Evolutionary conservation across 2,113 vertebrate genomes (phyloP).

Genomic region (Brienomyrus longianalis): DNA sequence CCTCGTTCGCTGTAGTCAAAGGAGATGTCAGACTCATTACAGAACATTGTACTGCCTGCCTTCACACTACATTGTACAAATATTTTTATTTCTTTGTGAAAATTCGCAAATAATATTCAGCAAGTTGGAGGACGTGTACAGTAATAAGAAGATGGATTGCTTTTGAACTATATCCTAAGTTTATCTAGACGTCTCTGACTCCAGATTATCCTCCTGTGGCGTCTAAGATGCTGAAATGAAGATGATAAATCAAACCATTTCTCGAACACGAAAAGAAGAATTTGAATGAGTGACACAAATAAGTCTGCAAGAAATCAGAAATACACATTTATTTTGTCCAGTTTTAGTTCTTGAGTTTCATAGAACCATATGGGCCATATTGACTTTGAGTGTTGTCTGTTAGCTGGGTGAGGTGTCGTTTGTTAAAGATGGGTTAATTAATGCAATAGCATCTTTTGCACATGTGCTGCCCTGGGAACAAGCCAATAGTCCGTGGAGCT

Average conservation of each 20-base stretch:
- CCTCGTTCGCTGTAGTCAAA: not conserved
- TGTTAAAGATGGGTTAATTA: not conserved
- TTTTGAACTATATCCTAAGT: not conserved
- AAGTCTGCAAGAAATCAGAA: not conserved
- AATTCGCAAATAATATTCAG: not conserved
- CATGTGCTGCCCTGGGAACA: not conserved
- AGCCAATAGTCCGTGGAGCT: not conserved
- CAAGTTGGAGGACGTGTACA: not conserved
- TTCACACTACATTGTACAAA: not conserved
- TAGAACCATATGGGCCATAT: not conserved
- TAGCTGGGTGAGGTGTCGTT: not conserved
- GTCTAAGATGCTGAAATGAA: not conserved
- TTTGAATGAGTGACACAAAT: not conserved
- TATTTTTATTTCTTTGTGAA: not conserved
- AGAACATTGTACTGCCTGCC: not conserved
- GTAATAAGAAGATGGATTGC: not conserved
- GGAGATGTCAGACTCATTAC: not conserved
- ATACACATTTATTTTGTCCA: not conserved
- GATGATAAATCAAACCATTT: not conserved
- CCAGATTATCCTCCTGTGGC: not conserved
- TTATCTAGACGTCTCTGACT: not conserved
- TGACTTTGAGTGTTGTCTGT: not conserved
- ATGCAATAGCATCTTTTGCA: not conserved
- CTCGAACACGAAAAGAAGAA: not conserved
- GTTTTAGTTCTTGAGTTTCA: not conserved